Conservation (phyloP, 1,140 invertebrate genomes). For the Eulimnadia texana region DNA sequence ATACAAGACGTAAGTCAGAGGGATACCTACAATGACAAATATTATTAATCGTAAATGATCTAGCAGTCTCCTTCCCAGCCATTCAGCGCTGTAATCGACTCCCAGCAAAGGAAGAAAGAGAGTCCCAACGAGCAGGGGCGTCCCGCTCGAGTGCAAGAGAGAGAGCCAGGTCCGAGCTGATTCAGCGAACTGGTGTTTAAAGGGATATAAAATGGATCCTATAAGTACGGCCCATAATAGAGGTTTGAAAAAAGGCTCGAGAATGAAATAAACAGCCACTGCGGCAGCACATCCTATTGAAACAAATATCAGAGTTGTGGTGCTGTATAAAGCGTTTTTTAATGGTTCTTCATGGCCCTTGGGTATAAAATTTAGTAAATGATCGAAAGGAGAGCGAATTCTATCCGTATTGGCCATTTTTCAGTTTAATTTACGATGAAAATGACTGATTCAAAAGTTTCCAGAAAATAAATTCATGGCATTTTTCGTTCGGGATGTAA, state of each 20-base stretch:
- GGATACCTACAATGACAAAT: conserved; percentile 23
- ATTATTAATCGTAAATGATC: conserved; percentile 22
- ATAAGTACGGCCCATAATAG: conserved; percentile 86
- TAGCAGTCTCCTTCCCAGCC: conserved; percentile 38
- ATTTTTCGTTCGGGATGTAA: background rate
- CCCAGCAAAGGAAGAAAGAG: conserved; percentile 54
- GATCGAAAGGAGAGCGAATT: conserved; percentile 20
- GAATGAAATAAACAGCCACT: conserved; percentile 64
- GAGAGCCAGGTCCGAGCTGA: conserved; percentile 28
- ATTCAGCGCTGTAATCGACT: conserved; percentile 51
- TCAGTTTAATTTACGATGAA: background rate
- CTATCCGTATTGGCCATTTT: conserved; percentile 12
- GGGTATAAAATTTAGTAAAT: conserved; percentile 26
- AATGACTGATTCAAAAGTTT: background rate
- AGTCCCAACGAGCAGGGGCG: conserved; percentile 46
- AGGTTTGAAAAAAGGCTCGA: conserved; percentile 81
- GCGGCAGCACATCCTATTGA: conserved; percentile 47
- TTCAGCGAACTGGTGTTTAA: conserved; percentile 59
- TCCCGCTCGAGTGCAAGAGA: conserved; percentile 30
- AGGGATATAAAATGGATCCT: conserved; percentile 75
- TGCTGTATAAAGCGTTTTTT: conserved; percentile 74
- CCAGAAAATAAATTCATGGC: no score
- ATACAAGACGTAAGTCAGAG: conserved; percentile 29
- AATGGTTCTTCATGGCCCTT: conserved; percentile 60
- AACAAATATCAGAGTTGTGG: conserved; percentile 53